Percentiles rank a stretch among this genome's conserved stretches.
These are phyloP conservation scores for Clivina fossor DNA, from an alignment of 2,888 invertebrate species.

Conservation along the genomic window DNA sequence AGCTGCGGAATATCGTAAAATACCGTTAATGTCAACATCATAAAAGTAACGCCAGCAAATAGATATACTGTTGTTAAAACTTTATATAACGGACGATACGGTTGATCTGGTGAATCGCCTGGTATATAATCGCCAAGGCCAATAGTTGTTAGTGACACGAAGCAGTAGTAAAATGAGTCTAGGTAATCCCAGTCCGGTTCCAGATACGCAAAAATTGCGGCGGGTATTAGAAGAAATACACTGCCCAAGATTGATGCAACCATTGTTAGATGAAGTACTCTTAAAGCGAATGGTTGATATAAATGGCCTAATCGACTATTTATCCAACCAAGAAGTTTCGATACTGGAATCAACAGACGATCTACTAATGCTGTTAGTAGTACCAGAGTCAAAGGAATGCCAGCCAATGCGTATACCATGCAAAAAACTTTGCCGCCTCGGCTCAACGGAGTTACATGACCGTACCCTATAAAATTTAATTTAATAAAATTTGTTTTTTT, in stretches of 20 bases:
- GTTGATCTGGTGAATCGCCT: constrained; percentile 74
- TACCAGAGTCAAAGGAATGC: constrained; percentile 84
- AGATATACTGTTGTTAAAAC: constrained; percentile 79
- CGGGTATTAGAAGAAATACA: constrained; percentile 74
- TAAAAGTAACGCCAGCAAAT: constrained; percentile 76
- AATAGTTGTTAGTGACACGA: constrained; percentile 86
- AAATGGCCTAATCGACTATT: constrained; percentile 71
- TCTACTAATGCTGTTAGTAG: constrained; percentile 82
- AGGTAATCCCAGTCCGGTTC: constrained; percentile 84
- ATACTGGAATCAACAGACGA: constrained; percentile 73
- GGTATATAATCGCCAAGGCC: constrained; percentile 90
- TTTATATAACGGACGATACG: constrained; percentile 80
- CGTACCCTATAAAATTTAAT: constrained; percentile 68
- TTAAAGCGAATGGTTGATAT: constrained; percentile 73
- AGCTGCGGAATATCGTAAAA: constrained; percentile 89
- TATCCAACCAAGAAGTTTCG: constrained; percentile 67
- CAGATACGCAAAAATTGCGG: constrained; percentile 70
- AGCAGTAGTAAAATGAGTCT: constrained; percentile 89
- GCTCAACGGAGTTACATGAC: constrained; percentile 84
- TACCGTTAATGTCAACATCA: constrained; percentile 81
- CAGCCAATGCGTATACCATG: constrained; percentile 80
- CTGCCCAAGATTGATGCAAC: constrained; percentile 61
- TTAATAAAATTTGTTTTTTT: constrained; percentile 9
- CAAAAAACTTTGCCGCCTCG: constrained; percentile 86
- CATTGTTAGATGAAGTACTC: constrained; percentile 72